Evolutionary conservation across 92 coral and sea anemone genomes (phyloP), one percentile per base, ranked within the genome.

Genomic region (Palythoa caribaeorum): DNA sequence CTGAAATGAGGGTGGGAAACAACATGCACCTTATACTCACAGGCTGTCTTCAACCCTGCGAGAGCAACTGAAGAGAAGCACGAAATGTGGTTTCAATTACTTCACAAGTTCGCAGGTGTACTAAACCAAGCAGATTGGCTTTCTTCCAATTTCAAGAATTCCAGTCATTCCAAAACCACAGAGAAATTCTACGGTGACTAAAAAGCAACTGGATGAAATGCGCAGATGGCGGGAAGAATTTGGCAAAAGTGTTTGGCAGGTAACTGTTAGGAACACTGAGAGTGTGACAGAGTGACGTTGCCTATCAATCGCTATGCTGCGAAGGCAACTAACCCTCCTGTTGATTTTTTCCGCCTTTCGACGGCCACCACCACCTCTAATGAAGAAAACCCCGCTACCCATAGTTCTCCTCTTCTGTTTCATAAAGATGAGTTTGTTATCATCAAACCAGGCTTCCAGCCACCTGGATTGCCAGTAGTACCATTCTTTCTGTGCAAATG

Each of bases 231-330:
- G 85, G 62, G 79, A 77, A 52, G 85, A 87, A 87, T 87, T 60
- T 51, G 85, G 90, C 78, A 73, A 87, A 50, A 87, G 85, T 87
- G 90, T 87, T 47, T 36, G 86, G 50, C 86, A 87, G 69, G 90
- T 87, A 14, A 70, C 90, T 77, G 79, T 78, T 35, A 35, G 73
- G 65, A 69, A 70, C 68, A 78, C n/a, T n/a, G n/a, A 78, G 60
- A 54, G 68, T 8, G 71, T n/a, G n/a, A n/a, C n/a, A n/a, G n/a
- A n/a, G n/a, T n/a, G n/a, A 44, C 53, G 21, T 52, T 73, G 88
- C 88, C 88, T 51, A 86, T 86, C 75, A 86, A 86, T 71, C 75
- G 89, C 70, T 75, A 75, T 75, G 81, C 60, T 55, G 83, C 70
- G 63, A 76, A 86, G 59, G 71, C 84, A 59, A 44, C 89, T 76